Evolutionary conservation across 1,140 invertebrate species (phyloP), one percentile per base, ranked within the genome.

Genomic region (Euura lappo): DNA sequence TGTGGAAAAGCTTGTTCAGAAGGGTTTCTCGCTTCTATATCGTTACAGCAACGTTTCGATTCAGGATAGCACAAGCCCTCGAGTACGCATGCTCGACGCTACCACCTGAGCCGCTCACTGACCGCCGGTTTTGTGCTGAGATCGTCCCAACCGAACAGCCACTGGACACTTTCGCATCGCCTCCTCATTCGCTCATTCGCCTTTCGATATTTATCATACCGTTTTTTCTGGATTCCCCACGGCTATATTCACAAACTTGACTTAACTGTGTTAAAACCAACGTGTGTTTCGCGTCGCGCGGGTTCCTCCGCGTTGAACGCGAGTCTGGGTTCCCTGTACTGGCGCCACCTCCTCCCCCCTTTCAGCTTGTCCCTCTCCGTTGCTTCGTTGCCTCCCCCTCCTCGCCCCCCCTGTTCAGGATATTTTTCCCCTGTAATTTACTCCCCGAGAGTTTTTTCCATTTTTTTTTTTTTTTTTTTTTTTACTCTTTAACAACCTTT

Each of bases 391-490:
- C 77, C 74, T 80, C 75, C 79, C 70, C 74, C 77, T 70, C 76
- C 77, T 76, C 73, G 74, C 78, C 79, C 44, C 65, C 69, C 45
- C 10, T 45, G 13, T 51, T 68, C 78, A 75, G 79, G 79, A 78
- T 75, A 72, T 78, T 80, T 84, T 84, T 84, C 83, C 83, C 82
- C 83, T 86, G 81, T 85, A 86, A 86, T 86, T 86, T 86, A 80
- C 84, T 79, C 76, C 76, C 72, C 81, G 79, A 75, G 74, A 71
- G 75, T 76, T 77, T 77, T 79, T 79, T 76, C 68, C 76, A 72
- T 79, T 79, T 75, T 72, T 70, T n/a, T 76, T 74, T 74, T 69
- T 71, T 68, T 70, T 72, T 74, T 72, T 74, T 44, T 73, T 43
- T 45, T 51, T 76, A 43, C 47, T 68, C 51, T 46, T 45, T 44